These are phyloP conservation scores for Drosophila athabasca DNA, from an alignment of 1,140 invertebrate species.

Conservation along the genomic window DNA sequence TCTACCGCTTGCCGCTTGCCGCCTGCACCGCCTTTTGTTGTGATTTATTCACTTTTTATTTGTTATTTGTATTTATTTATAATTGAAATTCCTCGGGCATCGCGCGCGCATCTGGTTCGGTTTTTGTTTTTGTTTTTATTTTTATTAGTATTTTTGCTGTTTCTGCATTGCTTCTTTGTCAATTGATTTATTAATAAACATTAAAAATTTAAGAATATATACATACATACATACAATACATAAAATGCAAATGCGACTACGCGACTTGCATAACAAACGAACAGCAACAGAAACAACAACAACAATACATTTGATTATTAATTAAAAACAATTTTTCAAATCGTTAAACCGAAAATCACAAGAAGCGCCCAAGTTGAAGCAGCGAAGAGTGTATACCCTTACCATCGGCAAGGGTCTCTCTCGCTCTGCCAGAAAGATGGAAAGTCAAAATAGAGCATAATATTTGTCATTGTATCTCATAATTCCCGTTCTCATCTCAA, in stretches of 20 bases:
- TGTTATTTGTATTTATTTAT: conserved; percentile 50
- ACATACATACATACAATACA: neutral
- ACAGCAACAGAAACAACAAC: conserved; percentile 15
- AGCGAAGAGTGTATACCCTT: conserved; percentile 14
- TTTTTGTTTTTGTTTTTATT: too few species aligned
- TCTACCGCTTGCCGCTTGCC: too few species aligned
- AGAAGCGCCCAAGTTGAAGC: neutral
- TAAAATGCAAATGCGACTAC: conserved; percentile 35
- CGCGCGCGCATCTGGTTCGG: too few species aligned
- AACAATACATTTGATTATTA: conserved; percentile 59
- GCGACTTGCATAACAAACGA: conserved; percentile 49
- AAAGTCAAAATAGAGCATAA: too few species aligned
- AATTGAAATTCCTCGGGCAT: conserved; percentile 43
- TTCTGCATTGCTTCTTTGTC: conserved; percentile 10
- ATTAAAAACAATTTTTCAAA: conserved; percentile 57
- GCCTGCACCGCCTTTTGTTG: conserved; percentile 14
- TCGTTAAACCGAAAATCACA: conserved; percentile 39
- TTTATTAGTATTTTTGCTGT: too few species aligned
- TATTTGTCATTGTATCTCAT: too few species aligned
- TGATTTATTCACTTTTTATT: conserved; percentile 43
- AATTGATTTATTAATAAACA: conserved; percentile 57
- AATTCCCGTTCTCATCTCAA: too few species aligned
- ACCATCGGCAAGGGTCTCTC: too few species aligned
- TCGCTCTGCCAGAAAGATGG: too few species aligned
- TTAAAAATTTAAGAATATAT: conserved; percentile 44